phyloP scores from a whole-genome alignment of 2,888 invertebrate species.

The Ochlodes sylvanus region DNA sequence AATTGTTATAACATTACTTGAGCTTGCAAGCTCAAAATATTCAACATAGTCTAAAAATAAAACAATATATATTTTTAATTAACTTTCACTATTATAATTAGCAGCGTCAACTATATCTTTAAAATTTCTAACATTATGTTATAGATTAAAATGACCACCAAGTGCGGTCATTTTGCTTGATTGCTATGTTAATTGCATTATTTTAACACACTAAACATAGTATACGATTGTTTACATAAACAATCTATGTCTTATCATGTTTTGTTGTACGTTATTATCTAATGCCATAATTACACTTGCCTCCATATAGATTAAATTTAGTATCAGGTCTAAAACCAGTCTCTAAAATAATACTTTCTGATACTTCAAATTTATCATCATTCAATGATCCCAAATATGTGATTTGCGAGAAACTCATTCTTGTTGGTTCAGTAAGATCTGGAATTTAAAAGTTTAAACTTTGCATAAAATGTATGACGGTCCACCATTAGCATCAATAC shows the following conservation, averaged over 20 bases:
- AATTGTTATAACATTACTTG: constrained; percentile 51
- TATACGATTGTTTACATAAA: too few species aligned
- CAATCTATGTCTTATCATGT: too few species aligned
- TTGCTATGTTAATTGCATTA: too few species aligned
- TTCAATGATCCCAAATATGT: constrained; percentile 58
- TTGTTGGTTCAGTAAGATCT: constrained; percentile 60
- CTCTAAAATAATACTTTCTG: constrained; percentile 56
- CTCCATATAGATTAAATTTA: constrained; percentile 57
- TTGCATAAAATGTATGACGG: background rate
- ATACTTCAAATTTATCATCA: constrained; percentile 46
- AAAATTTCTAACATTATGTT: too few species aligned
- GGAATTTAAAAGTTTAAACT: constrained; percentile 45
- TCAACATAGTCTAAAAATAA: constrained; percentile 50
- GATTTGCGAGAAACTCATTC: constrained; percentile 60
- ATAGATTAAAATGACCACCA: too few species aligned
- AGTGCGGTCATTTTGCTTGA: too few species aligned
- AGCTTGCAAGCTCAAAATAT: constrained; percentile 50
- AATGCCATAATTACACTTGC: constrained; percentile 47
- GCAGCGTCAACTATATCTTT: too few species aligned
- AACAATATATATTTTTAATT: background rate
- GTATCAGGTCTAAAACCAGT: constrained; percentile 56
- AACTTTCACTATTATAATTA: background rate
- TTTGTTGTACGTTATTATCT: too few species aligned
- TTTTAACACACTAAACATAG: too few species aligned
- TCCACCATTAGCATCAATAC: too few species aligned